Evolutionary conservation across 2,888 invertebrate species (phyloP).

Genomic region (Ellobium chinense): DNA sequence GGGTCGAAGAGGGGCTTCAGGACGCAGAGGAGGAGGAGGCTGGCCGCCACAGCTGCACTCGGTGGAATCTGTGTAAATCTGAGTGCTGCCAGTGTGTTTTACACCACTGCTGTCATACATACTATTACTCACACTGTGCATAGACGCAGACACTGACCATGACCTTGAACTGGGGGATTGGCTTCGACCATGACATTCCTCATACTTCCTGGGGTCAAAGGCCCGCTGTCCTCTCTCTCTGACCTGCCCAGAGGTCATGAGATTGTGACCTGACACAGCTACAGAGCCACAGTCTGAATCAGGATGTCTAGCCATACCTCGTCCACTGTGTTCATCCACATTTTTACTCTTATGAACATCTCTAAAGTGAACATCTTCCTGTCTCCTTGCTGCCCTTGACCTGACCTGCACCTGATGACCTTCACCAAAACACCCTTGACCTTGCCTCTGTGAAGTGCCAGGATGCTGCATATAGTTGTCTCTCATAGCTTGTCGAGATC

Average conservation of each 20-base stretch:
- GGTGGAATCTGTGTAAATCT: not conserved
- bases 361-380: too few relatives aligned
- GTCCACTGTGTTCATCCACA: too few relatives aligned
- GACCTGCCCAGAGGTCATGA: not conserved
- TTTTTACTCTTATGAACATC: too few relatives aligned
- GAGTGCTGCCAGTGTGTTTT: not conserved
- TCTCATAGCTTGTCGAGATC: constrained; percentile 19
- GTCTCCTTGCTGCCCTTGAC: too few relatives aligned
- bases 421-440: too few relatives aligned
- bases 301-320: too few relatives aligned
- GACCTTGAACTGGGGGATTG: not conserved
- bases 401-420: too few relatives aligned
- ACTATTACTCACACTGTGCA: constrained; percentile 12
- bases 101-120: not conserved
- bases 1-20: constrained; percentile 3
- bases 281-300: too few relatives aligned
- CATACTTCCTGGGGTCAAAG: constrained; percentile 38
- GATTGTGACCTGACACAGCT: too few relatives aligned
- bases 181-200: not conserved
- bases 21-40: not conserved
- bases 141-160: constrained; percentile 5
- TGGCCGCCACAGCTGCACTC: constrained; percentile 14
- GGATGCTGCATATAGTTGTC: not conserved
- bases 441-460: too few relatives aligned
- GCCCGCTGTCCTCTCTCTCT: not conserved